Base-by-base conservation (phyloP, 1,140 invertebrate genomes). In the Aphelinus certus region DNA sequence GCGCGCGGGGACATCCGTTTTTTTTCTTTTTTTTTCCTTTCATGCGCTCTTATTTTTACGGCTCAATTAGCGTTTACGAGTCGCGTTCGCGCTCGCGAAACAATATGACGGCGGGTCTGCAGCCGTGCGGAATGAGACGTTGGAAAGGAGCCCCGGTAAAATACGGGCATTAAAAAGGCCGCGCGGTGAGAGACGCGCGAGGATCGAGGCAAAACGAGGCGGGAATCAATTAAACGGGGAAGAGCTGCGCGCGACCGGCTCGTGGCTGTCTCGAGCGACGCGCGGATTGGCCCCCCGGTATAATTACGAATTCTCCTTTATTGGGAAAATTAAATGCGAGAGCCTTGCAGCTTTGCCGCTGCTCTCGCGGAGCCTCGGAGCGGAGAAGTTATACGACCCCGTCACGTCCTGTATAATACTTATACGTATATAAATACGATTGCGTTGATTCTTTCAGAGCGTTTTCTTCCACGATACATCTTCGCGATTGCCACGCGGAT, bases 51-150 rank as follows among this genome's bases (percentile, higher is more conserved):
- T 26, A 26, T 26, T 68, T 68, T 68, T 70, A 70, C 57, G 45
- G 47, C 68, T 70, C 68, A 70, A 70, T 70, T 61, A 70, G 68
- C 46, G 58, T 70, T 70, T 70, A 70, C 57, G 68, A 58, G 53
- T 42, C 42, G 60, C 60, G n/a, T 7, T 51, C 42, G 26, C 26
- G 26, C 26, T 26, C 26, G 64, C 64, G 64, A 55, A 55, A 66
- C 64, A 66, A 66, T 55, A 26, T 26, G 26, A 26, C 26, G 51
- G 51, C 51, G 26, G 26, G 26, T 26, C 26, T 26, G 45, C 26
- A 45, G 5, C 26, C 2, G 10, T 45, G 10, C 10, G 45, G 58
- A 68, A 68, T 58, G 66, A 68, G 56, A 58, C 66, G 46, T 47
- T 58, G 26, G 47, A 58, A 57, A 7, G 53, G 10, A 6, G 7